Percentiles rank a stretch among this genome's conserved stretches.
phyloP scores from a whole-genome alignment of 2,888 invertebrate species.

The Anarsia innoxiella region DNA sequence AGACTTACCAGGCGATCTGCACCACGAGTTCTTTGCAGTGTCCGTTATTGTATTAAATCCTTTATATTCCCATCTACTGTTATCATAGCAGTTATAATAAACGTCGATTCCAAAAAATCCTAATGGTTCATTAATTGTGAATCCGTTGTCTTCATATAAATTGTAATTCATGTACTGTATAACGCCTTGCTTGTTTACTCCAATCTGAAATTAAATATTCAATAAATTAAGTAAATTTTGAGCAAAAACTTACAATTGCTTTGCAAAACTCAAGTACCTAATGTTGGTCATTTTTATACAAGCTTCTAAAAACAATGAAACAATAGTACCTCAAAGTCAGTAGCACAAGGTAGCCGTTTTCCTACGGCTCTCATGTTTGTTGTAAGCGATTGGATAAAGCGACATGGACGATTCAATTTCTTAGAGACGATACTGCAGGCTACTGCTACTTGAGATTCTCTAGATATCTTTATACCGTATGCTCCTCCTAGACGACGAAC shows the following conservation, averaged over 20 bases:
- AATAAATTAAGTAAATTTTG: too few species aligned
- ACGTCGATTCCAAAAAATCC: constrained; percentile 16
- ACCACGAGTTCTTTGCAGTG: constrained; percentile 40
- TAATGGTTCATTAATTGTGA: constrained; percentile 34
- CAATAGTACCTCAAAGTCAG: constrained; percentile 70
- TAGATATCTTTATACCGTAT: constrained; percentile 84
- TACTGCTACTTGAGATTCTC: constrained; percentile 71
- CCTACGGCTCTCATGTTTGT: constrained; percentile 77
- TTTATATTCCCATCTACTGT: constrained; percentile 32
- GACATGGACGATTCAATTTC: constrained; percentile 77
- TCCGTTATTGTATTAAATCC: constrained; percentile 36
- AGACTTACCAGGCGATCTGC: constrained; percentile 42
- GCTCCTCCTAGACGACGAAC: constrained; percentile 42
- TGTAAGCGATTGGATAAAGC: constrained; percentile 77
- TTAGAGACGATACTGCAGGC: constrained; percentile 79
- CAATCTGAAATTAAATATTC: constrained; percentile 29
- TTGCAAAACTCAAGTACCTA: too few species aligned
- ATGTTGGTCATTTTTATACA: too few species aligned
- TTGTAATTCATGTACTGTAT: constrained; percentile 68
- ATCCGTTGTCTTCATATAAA: constrained; percentile 66
- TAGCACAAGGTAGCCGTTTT: constrained; percentile 64
- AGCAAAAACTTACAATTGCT: too few species aligned
- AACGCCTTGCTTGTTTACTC: constrained; percentile 50
- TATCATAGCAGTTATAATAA: constrained; percentile 35
- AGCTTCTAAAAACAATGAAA: too few species aligned